These are phyloP conservation scores for Tenthredo livida DNA, from an alignment of 2,888 invertebrate genomes.

Conservation along the genomic window DNA sequence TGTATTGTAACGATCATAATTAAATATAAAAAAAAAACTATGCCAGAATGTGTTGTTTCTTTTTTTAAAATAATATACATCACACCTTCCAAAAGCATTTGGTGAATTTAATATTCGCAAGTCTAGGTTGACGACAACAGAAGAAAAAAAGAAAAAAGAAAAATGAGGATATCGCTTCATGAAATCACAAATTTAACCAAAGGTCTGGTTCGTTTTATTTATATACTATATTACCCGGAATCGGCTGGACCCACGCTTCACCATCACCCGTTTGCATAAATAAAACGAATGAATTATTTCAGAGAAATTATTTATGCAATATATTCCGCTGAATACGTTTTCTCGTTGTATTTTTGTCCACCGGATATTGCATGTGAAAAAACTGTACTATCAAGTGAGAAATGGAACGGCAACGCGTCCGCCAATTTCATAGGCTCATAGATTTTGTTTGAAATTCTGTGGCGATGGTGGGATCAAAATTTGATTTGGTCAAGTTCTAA, in stretches of 20 bases:
- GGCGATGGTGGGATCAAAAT: not conserved
- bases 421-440: not conserved
- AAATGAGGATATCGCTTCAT: not conserved
- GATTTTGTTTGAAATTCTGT: not conserved
- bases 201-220: not conserved
- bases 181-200: not conserved
- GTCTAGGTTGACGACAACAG: not conserved
- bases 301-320: not conserved
- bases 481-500: not conserved
- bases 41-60: not conserved
- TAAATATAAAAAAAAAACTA: slow-evolving; percentile 4
- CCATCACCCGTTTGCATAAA: not conserved
- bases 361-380: not conserved
- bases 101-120: not conserved
- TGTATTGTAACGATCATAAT: slow-evolving; percentile 17
- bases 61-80: not conserved
- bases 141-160: not conserved
- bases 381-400: not conserved
- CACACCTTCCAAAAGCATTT: not conserved
- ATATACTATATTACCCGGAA: not conserved
- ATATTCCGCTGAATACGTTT: not conserved
- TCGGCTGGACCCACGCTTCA: not conserved
- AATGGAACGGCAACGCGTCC: not conserved
- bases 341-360: not conserved
- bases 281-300: slow-evolving; percentile 1